Conservation (phyloP, 53 echinoderm and acorn worm species). For the Antedon mediterranea region DNA sequence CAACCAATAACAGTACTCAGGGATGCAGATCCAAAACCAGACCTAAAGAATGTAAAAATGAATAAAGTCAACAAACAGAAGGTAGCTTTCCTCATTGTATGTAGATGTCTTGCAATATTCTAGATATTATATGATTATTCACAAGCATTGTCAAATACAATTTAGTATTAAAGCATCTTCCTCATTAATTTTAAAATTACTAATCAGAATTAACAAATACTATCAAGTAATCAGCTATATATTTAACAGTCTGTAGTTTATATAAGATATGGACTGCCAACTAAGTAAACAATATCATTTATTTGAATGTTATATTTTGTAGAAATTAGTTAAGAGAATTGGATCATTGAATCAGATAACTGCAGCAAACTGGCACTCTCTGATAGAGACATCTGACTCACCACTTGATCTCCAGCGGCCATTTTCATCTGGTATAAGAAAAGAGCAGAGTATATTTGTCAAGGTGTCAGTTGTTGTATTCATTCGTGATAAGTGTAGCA, state of each 20-base stretch:
- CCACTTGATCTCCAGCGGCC: neutral
- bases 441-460: neutral
- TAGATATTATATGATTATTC: no score
- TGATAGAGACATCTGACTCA: slow-evolving; percentile 49
- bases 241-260: no score
- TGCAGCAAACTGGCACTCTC: slow-evolving; percentile 37
- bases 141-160: no score
- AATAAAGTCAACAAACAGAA: neutral
- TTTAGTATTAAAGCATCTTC: no score
- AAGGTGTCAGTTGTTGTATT: slow-evolving; percentile 39
- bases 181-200: no score
- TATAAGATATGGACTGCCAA: no score
- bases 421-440: neutral
- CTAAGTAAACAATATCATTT: no score
- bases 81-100: neutral
- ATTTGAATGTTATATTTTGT: neutral
- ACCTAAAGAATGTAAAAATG: neutral
- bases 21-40: neutral
- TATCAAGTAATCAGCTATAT: no score
- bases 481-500: slow-evolving; percentile 59
- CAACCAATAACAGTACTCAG: neutral
- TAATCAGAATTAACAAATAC: no score
- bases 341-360: slow-evolving; percentile 33
- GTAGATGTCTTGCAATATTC: no score
- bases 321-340: slow-evolving; percentile 3